Evolutionary conservation across 2,113 vertebrate species (phyloP), one percentile per base, ranked within the genome.

Genomic region (Pygoscelis adeliae): DNA sequence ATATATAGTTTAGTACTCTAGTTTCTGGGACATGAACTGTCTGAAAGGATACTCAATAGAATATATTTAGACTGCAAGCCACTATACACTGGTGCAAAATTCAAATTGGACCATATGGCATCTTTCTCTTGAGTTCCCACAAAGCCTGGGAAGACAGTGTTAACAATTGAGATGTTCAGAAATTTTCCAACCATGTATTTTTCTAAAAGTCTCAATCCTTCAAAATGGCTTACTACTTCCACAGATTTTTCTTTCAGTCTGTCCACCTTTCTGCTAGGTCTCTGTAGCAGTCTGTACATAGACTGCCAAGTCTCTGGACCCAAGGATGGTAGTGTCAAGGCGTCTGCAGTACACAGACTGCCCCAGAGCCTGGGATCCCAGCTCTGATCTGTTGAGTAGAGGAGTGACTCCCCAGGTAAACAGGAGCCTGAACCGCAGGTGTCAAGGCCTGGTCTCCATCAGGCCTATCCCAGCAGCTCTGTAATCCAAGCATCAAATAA

Each of bases 1-100:
- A 96, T 92, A 92, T 94, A 92, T 91, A 86, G 91, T 86, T 89
- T 91, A 92, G 80, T 91, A 50, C 67, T 91, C 71, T 89, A 59
- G 76, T 77, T 95, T 97, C 87, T 90, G 83, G 80, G 89, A 89
- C 92, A 77, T 65, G 80, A 89, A 94, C 74, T 69, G 53, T 89
- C 80, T 93, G 89, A 86, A 93, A 89, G 83, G 18, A 81, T 65
- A 94, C 76, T 91, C 91, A 95, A 19, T 29, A 80, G 49, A 86
- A 70, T 94, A 95, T 91, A 95, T 96, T 96, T 93, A 93, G 93
- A 89, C 67, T 72, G 36, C 44, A 94, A 62, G 89, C 62, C 40
- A 73, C 58, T 56, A 76, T 12, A 32, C n/a, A 53, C 20, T 55
- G 49, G 59, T 65, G 46, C 46, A 93, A 91, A 94, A 81, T 49